Percentiles rank a stretch among this genome's conserved stretches.
Conservation (phyloP, 2,797 vertebrate species). For the Poeciliopsis gracilis region DNA sequence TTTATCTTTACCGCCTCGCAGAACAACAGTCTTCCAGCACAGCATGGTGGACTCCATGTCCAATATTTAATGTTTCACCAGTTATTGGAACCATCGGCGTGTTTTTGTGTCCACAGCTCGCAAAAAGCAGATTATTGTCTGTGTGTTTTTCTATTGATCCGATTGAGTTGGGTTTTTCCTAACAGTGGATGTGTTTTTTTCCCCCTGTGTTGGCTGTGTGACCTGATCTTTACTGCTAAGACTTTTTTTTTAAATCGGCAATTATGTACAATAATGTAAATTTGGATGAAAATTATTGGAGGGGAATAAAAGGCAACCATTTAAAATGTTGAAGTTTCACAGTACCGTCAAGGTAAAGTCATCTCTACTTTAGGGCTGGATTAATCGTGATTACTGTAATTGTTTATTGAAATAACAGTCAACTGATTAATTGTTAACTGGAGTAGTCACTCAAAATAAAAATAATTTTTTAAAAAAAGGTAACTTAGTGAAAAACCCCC, state of each 20-base stretch:
- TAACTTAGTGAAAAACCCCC: too few species aligned
- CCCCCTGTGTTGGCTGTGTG: not conserved
- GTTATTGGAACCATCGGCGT: not conserved
- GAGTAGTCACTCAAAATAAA: too few species aligned
- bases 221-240: not conserved
- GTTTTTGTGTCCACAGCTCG: not conserved
- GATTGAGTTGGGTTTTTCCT: not conserved
- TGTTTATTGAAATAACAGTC: too few species aligned
- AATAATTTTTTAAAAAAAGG: too few species aligned
- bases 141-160: not conserved
- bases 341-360: too few species aligned
- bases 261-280: not conserved
- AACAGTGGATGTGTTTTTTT: not conserved
- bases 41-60: not conserved
- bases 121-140: not conserved
- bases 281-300: not conserved
- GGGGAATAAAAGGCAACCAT: not conserved
- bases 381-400: too few species aligned
- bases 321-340: not conserved
- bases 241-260: too few species aligned
- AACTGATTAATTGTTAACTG: too few species aligned
- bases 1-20: slow-evolving; percentile 3
- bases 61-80: too few species aligned
- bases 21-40: not conserved
- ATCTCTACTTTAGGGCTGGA: too few species aligned